Percentiles rank a stretch among this genome's conserved stretches.
Conservation (phyloP, 2,797 vertebrate species). For the Acipenser oxyrinchus region DNA sequence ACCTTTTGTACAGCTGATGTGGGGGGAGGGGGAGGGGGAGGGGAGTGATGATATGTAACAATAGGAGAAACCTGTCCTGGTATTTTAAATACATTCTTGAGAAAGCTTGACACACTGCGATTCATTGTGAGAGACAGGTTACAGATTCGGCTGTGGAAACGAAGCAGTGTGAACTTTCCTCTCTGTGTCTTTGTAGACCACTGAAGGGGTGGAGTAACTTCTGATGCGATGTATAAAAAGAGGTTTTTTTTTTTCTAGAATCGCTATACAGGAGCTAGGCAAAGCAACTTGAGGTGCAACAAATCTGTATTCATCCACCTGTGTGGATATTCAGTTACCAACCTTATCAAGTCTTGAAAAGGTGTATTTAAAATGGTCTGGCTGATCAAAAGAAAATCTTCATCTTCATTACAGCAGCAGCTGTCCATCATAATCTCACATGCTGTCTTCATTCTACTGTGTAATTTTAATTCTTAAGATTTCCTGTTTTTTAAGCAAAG, state of each 20-base stretch:
- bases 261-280: too few relatives aligned
- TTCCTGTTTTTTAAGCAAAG: background rate
- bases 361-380: background rate
- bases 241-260: too few relatives aligned
- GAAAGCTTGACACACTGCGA: background rate
- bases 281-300: too few relatives aligned
- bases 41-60: conserved; percentile 1
- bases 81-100: conserved; percentile 3
- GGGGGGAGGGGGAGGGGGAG: too few relatives aligned
- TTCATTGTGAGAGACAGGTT: too few relatives aligned
- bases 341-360: background rate
- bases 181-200: too few relatives aligned
- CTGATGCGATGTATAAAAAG: too few relatives aligned
- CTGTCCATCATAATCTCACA: background rate
- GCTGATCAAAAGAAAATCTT: background rate
- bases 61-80: background rate
- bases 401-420: background rate
- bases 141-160: too few relatives aligned
- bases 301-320: too few relatives aligned
- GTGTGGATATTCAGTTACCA: too few relatives aligned
- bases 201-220: too few relatives aligned
- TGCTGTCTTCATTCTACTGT: background rate
- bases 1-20: conserved; percentile 2
- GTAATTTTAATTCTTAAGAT: background rate
- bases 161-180: too few relatives aligned